Evolutionary conservation across 64 coral and sea anemone genomes (phyloP).

Genomic region (Montipora foliosa): DNA sequence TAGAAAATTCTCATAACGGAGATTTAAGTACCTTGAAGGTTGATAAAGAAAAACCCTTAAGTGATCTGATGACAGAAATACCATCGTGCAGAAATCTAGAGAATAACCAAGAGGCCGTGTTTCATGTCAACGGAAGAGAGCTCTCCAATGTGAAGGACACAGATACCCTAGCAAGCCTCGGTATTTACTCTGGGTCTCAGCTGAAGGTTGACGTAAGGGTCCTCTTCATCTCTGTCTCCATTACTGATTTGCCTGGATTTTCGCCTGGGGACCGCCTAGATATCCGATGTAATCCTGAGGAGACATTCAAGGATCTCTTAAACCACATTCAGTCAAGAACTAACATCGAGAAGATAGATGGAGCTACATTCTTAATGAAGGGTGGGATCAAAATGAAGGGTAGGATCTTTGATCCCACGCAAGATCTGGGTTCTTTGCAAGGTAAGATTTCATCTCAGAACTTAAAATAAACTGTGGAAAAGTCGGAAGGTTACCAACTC

Average conservation of each 20-base stretch:
- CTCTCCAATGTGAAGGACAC: not conserved
- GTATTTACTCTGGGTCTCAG: slow-evolving; percentile 1
- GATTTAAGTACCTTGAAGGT: not conserved
- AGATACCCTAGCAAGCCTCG: not conserved
- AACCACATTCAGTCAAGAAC: not conserved
- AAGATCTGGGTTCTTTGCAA: not conserved
- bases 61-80: not conserved
- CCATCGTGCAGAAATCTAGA: not conserved
- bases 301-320: slow-evolving; percentile 22
- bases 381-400: not conserved
- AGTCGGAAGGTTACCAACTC: no score
- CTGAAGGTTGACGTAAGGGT: not conserved
- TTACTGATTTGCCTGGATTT: no score
- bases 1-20: not conserved
- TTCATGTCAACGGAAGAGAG: not conserved
- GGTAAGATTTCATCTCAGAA: not conserved
- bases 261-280: fast-evolving
- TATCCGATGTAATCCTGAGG: not conserved
- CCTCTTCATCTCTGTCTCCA: no score
- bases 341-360: not conserved
- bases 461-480: no score
- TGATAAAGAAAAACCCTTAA: slow-evolving; percentile 10
- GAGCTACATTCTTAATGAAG: not conserved
- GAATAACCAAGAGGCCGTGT: slow-evolving; percentile 8
- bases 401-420: not conserved